These are phyloP conservation scores for Pimpla rufipes DNA, from an alignment of 2,888 invertebrate species.

Conservation along the genomic window DNA sequence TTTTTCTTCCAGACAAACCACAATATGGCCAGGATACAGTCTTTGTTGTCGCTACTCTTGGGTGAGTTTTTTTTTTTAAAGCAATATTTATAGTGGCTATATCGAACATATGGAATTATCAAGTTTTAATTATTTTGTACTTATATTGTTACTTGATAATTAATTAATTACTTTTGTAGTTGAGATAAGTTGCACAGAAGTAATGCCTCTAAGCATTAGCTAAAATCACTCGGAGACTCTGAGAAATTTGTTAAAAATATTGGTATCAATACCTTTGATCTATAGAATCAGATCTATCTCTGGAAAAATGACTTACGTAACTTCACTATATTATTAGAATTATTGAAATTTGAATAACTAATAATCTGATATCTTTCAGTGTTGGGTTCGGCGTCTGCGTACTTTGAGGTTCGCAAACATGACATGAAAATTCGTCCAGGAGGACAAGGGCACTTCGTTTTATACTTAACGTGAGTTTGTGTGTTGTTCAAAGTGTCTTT, in stretches of 20 bases:
- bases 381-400: conserved; percentile 73
- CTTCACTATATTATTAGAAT: neutral
- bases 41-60: conserved; percentile 69
- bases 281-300: no score
- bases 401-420: conserved; percentile 87
- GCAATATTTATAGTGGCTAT: neutral
- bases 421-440: conserved; percentile 88
- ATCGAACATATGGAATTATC: neutral
- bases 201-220: no score
- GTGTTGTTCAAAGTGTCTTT: neutral
- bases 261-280: no score
- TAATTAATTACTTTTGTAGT: neutral
- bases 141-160: neutral
- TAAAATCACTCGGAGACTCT: no score
- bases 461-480: conserved; percentile 88
- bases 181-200: neutral
- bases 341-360: neutral
- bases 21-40: conserved; percentile 70
- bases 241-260: no score
- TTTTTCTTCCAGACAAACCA: conserved; percentile 70
- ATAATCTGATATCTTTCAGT: conserved; percentile 68
- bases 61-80: conserved; percentile 70
- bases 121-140: no score
- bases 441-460: conserved; percentile 86
- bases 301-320: neutral